Percentiles rank a stretch among this genome's conserved stretches.
Conservation (phyloP, 2,113 vertebrate species). For the Spilogale gracilis region DNA sequence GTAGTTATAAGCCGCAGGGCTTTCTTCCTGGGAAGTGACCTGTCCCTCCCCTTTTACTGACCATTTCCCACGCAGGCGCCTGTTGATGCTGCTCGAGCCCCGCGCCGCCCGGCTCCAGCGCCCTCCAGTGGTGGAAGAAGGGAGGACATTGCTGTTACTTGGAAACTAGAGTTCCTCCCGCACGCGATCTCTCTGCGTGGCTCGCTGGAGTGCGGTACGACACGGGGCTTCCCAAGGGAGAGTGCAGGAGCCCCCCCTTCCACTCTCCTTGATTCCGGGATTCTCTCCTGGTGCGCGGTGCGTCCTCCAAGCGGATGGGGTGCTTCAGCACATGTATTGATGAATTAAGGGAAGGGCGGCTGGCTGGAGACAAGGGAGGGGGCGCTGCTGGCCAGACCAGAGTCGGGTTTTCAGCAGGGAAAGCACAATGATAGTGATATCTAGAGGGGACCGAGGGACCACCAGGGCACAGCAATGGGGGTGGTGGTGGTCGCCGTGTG, state of each 20-base stretch:
- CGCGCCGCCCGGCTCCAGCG: not conserved
- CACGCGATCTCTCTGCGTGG: not conserved
- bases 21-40: too few species aligned
- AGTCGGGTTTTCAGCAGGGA: not conserved
- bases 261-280: not conserved
- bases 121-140: not conserved
- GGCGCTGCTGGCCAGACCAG: not conserved
- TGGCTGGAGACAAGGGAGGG: not conserved
- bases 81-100: not conserved
- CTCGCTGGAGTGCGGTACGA: not conserved
- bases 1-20: not conserved
- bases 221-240: fast-evolving
- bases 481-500: not conserved
- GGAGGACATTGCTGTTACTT: not conserved
- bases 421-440: fast-evolving
- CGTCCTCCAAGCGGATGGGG: not conserved
- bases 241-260: not conserved
- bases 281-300: too few species aligned
- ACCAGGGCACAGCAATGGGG: not conserved
- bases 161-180: not conserved
- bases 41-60: not conserved
- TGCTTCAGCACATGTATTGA: not conserved
- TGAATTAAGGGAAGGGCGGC: not conserved
- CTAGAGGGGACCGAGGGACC: not conserved
- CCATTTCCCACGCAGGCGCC: not conserved